Evolutionary conservation across 2,888 invertebrate species (phyloP).

Genomic region (Sinotaia quadrata): DNA sequence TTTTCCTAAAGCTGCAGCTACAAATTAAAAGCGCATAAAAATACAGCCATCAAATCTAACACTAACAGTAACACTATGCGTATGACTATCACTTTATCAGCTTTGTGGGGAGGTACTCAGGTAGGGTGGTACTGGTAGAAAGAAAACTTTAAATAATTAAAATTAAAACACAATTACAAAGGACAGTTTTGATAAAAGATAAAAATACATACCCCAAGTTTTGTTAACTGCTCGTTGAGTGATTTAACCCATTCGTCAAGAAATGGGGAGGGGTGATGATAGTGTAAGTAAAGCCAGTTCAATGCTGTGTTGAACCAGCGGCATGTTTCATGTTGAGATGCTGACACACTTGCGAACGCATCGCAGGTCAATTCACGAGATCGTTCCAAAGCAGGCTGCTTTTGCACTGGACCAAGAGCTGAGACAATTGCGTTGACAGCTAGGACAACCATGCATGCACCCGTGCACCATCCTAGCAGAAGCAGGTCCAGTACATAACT

Average conservation of each 20-base stretch:
- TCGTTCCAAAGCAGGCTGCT: conserved; percentile 49
- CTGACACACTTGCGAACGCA: conserved; percentile 32
- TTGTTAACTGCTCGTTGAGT: conserved; percentile 72
- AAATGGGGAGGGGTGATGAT: conserved; percentile 62
- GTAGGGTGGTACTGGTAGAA: no score
- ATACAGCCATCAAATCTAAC: no score
- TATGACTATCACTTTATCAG: no score
- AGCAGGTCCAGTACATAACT: conserved; percentile 69
- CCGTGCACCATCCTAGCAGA: conserved; percentile 66
- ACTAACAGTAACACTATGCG: no score
- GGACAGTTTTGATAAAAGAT: background rate
- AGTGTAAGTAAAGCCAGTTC: conserved; percentile 69
- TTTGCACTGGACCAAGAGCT: conserved; percentile 65
- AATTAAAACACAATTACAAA: background rate
- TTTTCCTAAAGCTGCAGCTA: no score
- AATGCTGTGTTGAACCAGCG: conserved; percentile 69
- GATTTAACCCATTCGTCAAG: conserved; percentile 72
- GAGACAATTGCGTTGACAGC: conserved; percentile 61
- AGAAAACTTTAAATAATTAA: no score
- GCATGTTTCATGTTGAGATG: conserved; percentile 54
- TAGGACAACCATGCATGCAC: conserved; percentile 60
- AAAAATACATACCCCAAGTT: conserved; percentile 67
- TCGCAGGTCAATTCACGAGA: conserved; percentile 43
- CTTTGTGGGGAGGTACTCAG: no score
- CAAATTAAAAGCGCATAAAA: no score